phyloP scores from a whole-genome alignment of 2,888 invertebrate species.

The Pristionchus mayeri region DNA sequence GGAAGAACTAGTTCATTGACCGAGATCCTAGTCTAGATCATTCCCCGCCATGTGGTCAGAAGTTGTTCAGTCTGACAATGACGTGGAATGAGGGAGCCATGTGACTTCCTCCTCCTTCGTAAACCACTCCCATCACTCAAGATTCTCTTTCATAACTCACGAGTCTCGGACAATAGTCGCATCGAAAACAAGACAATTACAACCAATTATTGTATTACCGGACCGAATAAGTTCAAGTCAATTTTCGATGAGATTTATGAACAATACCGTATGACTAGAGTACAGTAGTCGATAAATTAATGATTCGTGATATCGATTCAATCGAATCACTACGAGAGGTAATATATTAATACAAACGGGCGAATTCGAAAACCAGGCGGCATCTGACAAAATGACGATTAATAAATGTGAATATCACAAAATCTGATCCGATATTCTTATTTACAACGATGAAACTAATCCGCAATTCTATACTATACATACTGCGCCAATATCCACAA shows the following conservation, averaged over 20 bases:
- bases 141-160: not conserved
- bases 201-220: conserved; percentile 13
- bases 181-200: conserved; percentile 8
- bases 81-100: not conserved
- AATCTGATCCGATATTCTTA: conserved; percentile 12
- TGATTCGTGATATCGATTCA: conserved; percentile 9
- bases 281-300: conserved; percentile 35
- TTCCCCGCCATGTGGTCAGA: not conserved
- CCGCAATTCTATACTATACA: conserved; percentile 10
- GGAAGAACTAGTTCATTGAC: not conserved
- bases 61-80: not conserved
- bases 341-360: conserved; percentile 27
- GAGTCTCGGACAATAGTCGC: not conserved
- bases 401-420: conserved; percentile 31
- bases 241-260: conserved; percentile 36
- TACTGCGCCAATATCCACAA: conserved; percentile 12
- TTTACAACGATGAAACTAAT: conserved; percentile 14
- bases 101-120: conserved; percentile 37
- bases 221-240: not conserved
- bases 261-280: conserved; percentile 37
- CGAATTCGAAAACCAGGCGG: not conserved
- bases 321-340: conserved; percentile 20
- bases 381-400: conserved; percentile 7
- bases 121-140: not conserved
- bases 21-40: not conserved